Evolutionary conservation across 37 sponge, comb jelly and placozoan genomes (phyloP), one percentile per base, ranked within the genome.

Genomic region (Tethya wilhelma): DNA sequence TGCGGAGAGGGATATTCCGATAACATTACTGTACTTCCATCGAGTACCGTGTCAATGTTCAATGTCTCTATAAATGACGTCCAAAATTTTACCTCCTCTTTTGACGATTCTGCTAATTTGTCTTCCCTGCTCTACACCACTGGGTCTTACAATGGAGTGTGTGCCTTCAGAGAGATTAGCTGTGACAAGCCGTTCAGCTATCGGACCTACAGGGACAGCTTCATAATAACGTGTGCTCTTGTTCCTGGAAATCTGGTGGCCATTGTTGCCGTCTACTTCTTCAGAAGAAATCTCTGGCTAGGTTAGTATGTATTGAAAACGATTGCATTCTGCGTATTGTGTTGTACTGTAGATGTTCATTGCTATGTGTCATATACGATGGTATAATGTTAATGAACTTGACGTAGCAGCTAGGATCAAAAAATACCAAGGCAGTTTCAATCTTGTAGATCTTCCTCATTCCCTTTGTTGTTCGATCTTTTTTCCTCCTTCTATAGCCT

Each of bases 271-370:
- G 88, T 91, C 17, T 84, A 87, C 66, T 72, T 87, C 30, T 55
- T 91, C 32, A 53, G 58, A 23, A 78, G 92, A 33, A 88, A 87
- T 29, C 74, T 77, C 44, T 91, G 92, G 92, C 67, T 91, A 30
- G 81, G 88, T 91, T 31, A 72, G 85, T 67, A 2, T 5, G 12
- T n/a, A n/a, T n/a, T n/a, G n/a, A n/a, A n/a, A n/a, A n/a, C n/a
- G n/a, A n/a, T n/a, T n/a, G n/a, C n/a, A n/a, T n/a, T n/a, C n/a
- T n/a, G n/a, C n/a, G n/a, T n/a, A n/a, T n/a, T n/a, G n/a, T n/a
- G n/a, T n/a, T n/a, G n/a, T n/a, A n/a, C n/a, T n/a, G n/a, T n/a
- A n/a, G n/a, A n/a, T n/a, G n/a, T n/a, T n/a, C n/a, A n/a, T n/a
- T n/a, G n/a, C n/a, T n/a, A n/a, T n/a, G n/a, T n/a, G n/a, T n/a